phyloP scores from a whole-genome alignment of 2,797 vertebrate species.

The Melanotaenia trifasciata region DNA sequence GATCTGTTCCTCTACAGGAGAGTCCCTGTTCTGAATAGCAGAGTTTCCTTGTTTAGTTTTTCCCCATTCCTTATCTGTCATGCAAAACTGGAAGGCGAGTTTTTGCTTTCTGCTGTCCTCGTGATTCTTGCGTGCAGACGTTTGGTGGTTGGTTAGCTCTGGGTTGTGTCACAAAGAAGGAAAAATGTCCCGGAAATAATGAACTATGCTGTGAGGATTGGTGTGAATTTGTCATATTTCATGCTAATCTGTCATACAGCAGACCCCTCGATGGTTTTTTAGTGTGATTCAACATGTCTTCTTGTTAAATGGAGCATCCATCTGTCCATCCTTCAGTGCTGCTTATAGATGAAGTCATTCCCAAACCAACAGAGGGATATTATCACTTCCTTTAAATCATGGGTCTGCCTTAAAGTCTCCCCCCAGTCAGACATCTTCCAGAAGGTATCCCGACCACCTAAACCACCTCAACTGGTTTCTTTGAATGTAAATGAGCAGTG shows the following conservation, averaged over 20 bases:
- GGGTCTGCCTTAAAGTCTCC: not conserved
- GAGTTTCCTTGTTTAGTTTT: not conserved
- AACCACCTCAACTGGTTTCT: not conserved
- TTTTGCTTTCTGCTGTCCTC: not conserved
- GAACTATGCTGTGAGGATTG: not conserved
- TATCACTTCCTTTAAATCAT: not conserved
- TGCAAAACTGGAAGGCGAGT: not conserved
- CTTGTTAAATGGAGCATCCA: not conserved
- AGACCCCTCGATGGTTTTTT: not conserved
- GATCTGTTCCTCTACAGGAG: not conserved
- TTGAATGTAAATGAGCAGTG: not conserved
- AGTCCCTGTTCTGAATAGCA: not conserved
- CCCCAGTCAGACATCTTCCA: not conserved
- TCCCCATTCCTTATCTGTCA: not conserved
- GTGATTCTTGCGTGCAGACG: not conserved
- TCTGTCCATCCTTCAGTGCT: not conserved
- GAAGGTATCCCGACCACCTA: not conserved
- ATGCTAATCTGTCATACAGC: not conserved
- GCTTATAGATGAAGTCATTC: not conserved
- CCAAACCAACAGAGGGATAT: not conserved
- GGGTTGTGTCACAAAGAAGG: conserved; percentile 12
- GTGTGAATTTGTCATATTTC: not conserved
- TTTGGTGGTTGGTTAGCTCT: not conserved
- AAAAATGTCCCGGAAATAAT: conserved; percentile 16
- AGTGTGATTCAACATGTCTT: not conserved